Evolutionary conservation across 2,797 vertebrate species (phyloP), one percentile per base, ranked within the genome.

Genomic region (Clarias fuscus): DNA sequence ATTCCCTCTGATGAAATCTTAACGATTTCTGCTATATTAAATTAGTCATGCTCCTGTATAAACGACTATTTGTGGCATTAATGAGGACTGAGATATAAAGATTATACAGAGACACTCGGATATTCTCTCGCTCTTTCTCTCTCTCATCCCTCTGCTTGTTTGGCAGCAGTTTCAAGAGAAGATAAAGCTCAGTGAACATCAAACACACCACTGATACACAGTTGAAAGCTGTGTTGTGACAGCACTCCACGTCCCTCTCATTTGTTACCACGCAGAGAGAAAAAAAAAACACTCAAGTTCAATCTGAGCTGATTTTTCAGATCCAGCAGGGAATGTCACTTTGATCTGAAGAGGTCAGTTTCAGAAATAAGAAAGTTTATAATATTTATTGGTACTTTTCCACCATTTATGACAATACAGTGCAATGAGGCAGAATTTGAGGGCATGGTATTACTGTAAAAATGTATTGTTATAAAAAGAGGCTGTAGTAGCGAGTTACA

Each of bases 121-220:
- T 13, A 13, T 2, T 67, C 14, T 37, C 30, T 70, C 13, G 27
- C 72, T 53, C 5, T n/a, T n/a, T 18, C 5, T 58, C 58, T 77
- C 15, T 77, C 17, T 33, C 65, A 64, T 75, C n/a, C 76, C 84
- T 87, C 56, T 85, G 84, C 59, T 83, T 88, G 86, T 86, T 88
- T 86, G 89, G 86, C 84, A 88, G 79, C 82, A 86, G 88, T 89
- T 88, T 85, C 86, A 88, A 89, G 88, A 64, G 53, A 87, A 88
- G 85, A 90, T 83, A 86, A 89, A 90, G 82, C 86, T 82, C 62
- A 79, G 83, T 27, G 79, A 88, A 83, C 85, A 86, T 89, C 86
- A 89, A 88, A 88, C 85, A n/a, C 62, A 22, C 53, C 79, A 79
- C 88, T 86, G 88, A 85, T 90, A 86, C 78, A 62, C 68, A 75